A percentile compares a stretch with the other conserved stretches of the same genome.
phyloP scores from a whole-genome alignment of 2,797 vertebrate species.

The Pseudomugil tenellus region DNA sequence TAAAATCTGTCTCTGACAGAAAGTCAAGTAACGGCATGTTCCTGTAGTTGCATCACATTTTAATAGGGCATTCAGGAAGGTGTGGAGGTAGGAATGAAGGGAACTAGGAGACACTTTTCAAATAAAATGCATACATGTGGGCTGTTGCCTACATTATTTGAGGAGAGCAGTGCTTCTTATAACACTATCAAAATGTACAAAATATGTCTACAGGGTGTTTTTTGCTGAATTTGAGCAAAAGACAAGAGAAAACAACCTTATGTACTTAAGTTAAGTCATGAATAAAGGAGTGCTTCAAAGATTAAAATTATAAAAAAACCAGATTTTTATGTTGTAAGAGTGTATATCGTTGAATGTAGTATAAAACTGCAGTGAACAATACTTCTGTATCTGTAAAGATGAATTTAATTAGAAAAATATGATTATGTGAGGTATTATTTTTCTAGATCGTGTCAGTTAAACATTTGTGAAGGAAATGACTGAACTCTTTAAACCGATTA shows the following conservation, averaged over 20 bases:
- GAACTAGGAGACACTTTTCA: slow-evolving; percentile 42
- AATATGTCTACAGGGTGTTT: background rate
- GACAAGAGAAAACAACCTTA: too few species aligned
- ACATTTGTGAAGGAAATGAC: background rate
- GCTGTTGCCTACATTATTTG: background rate
- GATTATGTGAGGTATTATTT: background rate
- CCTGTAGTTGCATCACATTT: slow-evolving; percentile 30
- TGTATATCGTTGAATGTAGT: too few species aligned
- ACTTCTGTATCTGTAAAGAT: background rate
- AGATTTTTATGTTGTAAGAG: too few species aligned
- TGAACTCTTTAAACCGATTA: background rate
- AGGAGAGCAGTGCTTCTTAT: slow-evolving; percentile 5
- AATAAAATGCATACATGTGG: slow-evolving; percentile 63
- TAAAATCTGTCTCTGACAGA: slow-evolving; percentile 37
- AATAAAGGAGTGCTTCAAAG: too few species aligned
- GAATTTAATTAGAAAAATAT: background rate
- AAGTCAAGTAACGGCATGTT: slow-evolving; percentile 28
- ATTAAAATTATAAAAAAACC: too few species aligned
- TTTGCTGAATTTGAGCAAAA: too few species aligned
- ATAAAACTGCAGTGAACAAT: too few species aligned
- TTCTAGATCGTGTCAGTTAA: background rate
- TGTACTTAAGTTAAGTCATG: too few species aligned
- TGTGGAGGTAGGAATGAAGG: slow-evolving; percentile 8
- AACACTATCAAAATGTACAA: background rate
- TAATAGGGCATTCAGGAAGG: slow-evolving; percentile 35